Evolutionary conservation across 2,113 vertebrate species (phyloP), one percentile per base, ranked within the genome.

Genomic region (Ramphastos sulfuratus): DNA sequence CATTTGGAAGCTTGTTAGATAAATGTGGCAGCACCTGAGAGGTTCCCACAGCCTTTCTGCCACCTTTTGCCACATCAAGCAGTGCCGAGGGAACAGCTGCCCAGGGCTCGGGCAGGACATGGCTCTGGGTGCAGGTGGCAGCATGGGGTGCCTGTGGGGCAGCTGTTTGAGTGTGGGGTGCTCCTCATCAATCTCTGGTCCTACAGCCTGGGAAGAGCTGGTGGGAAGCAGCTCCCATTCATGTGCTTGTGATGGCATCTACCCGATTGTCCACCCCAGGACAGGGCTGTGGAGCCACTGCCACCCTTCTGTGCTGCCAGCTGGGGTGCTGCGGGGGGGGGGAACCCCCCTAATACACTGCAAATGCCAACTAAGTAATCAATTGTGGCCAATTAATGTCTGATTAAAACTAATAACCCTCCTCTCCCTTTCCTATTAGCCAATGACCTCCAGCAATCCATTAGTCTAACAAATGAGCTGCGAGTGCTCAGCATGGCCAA

Each of bases 1-100:
- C 97, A 97, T 97, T 97, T 97, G 95, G 96, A 97, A 97, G 93
- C 95, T 96, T 96, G 97, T 95, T 96, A 95, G 97, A 97, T 96
- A 96, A 96, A 98, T 97, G 96, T 60, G 91, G 93, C 79, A 94
- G 95, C 94, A 96, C 91, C 84, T 87, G 76, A 77, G 78, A 28
- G 1, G 55, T 74, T 92, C 82, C 91, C 59, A 60, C 83, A 74
- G 55, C 33, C 1, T 85, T 94, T 78, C 87, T 85, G 77, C 85
- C 18, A 7, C 67, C 76, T 72, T 18, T 12, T 12, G 39, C 24
- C n/a, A 7, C 10, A 5, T 4, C 1, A 3, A 33, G 64, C 3
- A 0, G n/a, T 3, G 30, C 55, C 0, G 0, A 24, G 17, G 13
- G 21, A 37, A 44, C 14, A 6, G 15, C 42, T 28, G 19, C 31